Percentiles rank a stretch among this genome's conserved stretches.
phyloP scores from a whole-genome alignment of 2,797 vertebrate species.

The Malacoctenus gilli region DNA sequence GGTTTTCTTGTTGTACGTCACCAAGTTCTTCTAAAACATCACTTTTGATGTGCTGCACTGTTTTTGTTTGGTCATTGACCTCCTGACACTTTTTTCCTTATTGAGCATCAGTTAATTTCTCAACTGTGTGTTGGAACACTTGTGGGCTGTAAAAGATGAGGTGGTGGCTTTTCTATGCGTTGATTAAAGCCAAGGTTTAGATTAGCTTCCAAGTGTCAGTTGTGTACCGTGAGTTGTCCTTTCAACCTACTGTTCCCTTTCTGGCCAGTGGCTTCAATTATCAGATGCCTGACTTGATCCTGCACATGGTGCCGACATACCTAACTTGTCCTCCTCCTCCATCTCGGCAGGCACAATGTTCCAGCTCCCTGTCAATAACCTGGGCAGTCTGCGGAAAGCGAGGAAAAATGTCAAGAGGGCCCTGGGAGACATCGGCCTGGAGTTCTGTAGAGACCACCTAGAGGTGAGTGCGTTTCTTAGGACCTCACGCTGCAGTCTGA shows the following conservation, averaged over 20 bases:
- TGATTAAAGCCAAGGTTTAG: too few species aligned
- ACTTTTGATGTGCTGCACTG: too few species aligned
- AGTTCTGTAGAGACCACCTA: constrained; percentile 97
- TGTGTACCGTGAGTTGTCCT: not conserved
- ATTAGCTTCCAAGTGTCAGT: too few species aligned
- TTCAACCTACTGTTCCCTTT: not conserved
- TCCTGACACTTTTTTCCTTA: too few species aligned
- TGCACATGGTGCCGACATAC: constrained; percentile 2
- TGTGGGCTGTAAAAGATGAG: too few species aligned
- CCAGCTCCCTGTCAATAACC: constrained; percentile 99
- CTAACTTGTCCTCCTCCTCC: constrained; percentile 35
- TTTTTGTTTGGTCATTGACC: too few species aligned
- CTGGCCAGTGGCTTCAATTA: not conserved
- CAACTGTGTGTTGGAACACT: too few species aligned
- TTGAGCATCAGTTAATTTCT: too few species aligned
- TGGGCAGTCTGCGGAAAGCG: constrained; percentile 98
- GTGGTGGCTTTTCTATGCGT: too few species aligned
- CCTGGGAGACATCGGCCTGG: constrained; percentile 98
- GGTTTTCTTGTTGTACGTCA: too few species aligned
- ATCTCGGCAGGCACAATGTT: constrained; percentile 94
- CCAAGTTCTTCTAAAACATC: too few species aligned
- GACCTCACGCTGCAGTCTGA: too few species aligned
- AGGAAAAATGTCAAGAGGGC: constrained; percentile 99
- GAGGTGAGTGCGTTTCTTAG: constrained; percentile 82
- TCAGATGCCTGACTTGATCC: constrained; percentile 22